A percentile compares a stretch with the other conserved stretches of the same genome.
These are phyloP conservation scores for Hystrix brachyura DNA, from an alignment of 2,113 vertebrate species.

Conservation along the genomic window DNA sequence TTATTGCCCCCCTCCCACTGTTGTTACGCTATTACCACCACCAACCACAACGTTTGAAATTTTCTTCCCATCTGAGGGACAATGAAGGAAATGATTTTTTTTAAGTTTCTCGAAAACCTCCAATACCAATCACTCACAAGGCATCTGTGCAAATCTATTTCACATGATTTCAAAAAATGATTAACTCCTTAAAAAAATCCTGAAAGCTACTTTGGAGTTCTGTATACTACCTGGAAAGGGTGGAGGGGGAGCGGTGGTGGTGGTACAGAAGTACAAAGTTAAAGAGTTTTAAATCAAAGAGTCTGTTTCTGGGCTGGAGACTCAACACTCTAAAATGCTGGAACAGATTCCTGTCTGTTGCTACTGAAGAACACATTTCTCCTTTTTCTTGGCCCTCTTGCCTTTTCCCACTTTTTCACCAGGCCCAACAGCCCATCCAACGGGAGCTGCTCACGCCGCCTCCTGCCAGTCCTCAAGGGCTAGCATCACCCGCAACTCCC, in stretches of 20 bases:
- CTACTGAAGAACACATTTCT: no score
- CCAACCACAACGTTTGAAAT: constrained; percentile 85
- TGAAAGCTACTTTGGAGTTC: constrained; percentile 78
- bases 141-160: constrained; percentile 82
- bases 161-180: constrained; percentile 81
- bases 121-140: constrained; percentile 68
- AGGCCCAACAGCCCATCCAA: no score
- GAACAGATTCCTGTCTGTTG: no score
- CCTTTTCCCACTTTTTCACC: no score
- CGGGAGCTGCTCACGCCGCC: no score
- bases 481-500: no score
- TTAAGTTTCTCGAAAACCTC: constrained; percentile 66
- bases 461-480: no score
- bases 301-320: constrained; percentile 72
- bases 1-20: constrained; percentile 74
- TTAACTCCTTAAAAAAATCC: constrained; percentile 76
- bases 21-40: constrained; percentile 85
- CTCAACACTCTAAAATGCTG: constrained; percentile 58
- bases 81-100: constrained; percentile 26
- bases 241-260: constrained; percentile 14
- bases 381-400: no score
- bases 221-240: constrained; percentile 78
- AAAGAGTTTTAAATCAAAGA: constrained; percentile 81
- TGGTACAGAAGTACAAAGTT: constrained; percentile 79
- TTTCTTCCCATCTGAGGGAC: constrained; percentile 77